Evolutionary conservation across 2,113 vertebrate species (phyloP), one percentile per base, ranked within the genome.

Genomic region (Menidia beryllina): DNA sequence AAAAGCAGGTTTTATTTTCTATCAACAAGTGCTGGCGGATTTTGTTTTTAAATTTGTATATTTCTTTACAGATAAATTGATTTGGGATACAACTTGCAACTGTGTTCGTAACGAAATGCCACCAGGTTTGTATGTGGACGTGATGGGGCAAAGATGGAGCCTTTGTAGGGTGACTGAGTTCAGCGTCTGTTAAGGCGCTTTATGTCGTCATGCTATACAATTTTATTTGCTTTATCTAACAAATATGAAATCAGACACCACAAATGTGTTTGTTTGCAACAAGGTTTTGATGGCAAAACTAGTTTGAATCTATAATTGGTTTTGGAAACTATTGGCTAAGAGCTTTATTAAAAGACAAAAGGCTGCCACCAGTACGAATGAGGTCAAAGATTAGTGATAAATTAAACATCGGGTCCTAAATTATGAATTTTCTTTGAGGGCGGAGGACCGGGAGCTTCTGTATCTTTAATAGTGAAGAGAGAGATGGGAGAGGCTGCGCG

Each of bases 401-500:
- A 92, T 89, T 76, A 90, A 92, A 83, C 80, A 92, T 82, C 23
- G 38, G 20, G 41, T 75, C 60, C 41, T 91, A 75, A 92, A 91
- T 91, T 84, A 92, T 93, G 56, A 59, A 93, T 88, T 83, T 72
- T 72, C 80, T 83, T 55, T 59, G 69, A 81, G 84, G 87, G 58
- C 30, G 59, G 82, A 66, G 59, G 66, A 78, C 51, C 70, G 38
- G 55, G 36, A 86, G 72, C 82, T 87, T 75, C 82, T 85, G 79
- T 73, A 67, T 91, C 91, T 93, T 93, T 94, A 93, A 93, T 89
- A 79, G 39, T 38, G 79, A 88, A 80, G 86, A 90, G 87, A 66
- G 51, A 81, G 83, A 92, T 91, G 92, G 94, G 93, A 94, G 93
- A 92, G 92, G 92, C 91, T 91, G 86, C 88, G 93, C 94, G 94